Base-by-base conservation (phyloP, 2,113 vertebrate genomes). In the Ictidomys tridecemlineatus region DNA sequence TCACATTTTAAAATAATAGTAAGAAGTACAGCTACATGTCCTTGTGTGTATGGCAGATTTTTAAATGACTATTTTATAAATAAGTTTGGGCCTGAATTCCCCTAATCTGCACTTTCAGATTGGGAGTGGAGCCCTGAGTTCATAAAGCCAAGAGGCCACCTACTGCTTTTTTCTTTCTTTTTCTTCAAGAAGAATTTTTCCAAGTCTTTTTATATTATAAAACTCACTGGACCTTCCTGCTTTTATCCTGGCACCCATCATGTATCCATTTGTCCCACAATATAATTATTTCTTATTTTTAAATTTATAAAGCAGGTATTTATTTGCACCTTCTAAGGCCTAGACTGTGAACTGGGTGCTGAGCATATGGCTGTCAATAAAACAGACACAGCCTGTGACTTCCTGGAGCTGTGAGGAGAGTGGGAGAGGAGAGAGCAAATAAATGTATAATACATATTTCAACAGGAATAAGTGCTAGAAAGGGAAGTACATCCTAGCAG, bases 21-120 rank as follows among this genome's bases (percentile, higher is more conserved):
- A 30, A 63, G 51, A 80, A 65, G 9, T 61, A 63, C 4, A 89
- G 4, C 17, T 32, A 22, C 13, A 18, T 61, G 26, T 10, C 45
- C 8, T 77, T 82, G 34, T 89, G 48, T 51, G 34, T 17, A 93
- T 51, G 45, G 28, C 16, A 61, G 65, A 77, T 4, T 56, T 48
- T 77, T 83, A 56, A 93, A 26, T 77, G 78, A 78, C 45, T 91
- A 67, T 79, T 91, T 69, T 73, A 48, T 74, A 51, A 39, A 77
- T 61, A 56, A 79, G 26, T 74, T 5, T 76, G 65, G 32, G 18
- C 48, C 34, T 89, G 14, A 56, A 67, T 58, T 94, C 74, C 51
- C 56, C 56, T 72, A 70, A 63, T 56, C 6, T 7, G 1, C 0
- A 30, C 13, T 97, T 86, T 83, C 1, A 26, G 20, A 61, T 51